phyloP scores from a whole-genome alignment of 2,113 vertebrate species.

The Trachemys scripta region DNA sequence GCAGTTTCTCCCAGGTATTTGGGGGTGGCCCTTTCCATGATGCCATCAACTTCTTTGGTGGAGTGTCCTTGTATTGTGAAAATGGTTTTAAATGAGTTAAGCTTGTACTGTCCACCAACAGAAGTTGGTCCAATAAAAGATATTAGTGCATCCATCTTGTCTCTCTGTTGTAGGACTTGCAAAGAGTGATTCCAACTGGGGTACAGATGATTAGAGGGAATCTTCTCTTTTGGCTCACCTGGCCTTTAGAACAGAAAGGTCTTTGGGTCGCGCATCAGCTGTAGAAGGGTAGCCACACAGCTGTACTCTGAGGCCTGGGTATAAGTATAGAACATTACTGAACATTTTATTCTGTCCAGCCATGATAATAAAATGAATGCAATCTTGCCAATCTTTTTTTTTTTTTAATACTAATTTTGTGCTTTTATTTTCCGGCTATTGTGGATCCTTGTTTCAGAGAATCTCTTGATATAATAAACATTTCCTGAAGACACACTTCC shows the following conservation, averaged over 20 bases:
- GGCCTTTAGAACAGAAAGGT: not conserved
- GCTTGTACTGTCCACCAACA: not conserved
- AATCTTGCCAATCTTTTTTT: slow-evolving; percentile 55
- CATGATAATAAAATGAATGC: slow-evolving; percentile 13
- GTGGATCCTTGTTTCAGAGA: slow-evolving; percentile 56
- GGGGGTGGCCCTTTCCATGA: not conserved
- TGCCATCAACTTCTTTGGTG: not conserved
- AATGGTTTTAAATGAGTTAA: not conserved
- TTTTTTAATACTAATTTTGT: slow-evolving; percentile 70
- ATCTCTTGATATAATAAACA: slow-evolving; percentile 66
- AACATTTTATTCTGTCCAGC: slow-evolving; percentile 37
- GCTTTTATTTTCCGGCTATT: slow-evolving; percentile 77
- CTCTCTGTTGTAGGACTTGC: not conserved
- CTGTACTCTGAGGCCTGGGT: not conserved
- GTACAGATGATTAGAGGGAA: not conserved
- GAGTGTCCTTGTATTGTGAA: not conserved
- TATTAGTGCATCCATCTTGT: not conserved
- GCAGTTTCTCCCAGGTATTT: not conserved
- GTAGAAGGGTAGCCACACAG: rapidly evolving
- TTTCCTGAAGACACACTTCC: slow-evolving; percentile 80
- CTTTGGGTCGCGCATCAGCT: not conserved
- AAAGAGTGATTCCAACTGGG: not conserved
- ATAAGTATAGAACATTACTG: not conserved
- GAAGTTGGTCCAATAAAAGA: not conserved
- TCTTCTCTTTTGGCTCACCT: slow-evolving; percentile 8